Conservation (phyloP, 2,113 vertebrate species). For the Lophochroa leadbeateri region DNA sequence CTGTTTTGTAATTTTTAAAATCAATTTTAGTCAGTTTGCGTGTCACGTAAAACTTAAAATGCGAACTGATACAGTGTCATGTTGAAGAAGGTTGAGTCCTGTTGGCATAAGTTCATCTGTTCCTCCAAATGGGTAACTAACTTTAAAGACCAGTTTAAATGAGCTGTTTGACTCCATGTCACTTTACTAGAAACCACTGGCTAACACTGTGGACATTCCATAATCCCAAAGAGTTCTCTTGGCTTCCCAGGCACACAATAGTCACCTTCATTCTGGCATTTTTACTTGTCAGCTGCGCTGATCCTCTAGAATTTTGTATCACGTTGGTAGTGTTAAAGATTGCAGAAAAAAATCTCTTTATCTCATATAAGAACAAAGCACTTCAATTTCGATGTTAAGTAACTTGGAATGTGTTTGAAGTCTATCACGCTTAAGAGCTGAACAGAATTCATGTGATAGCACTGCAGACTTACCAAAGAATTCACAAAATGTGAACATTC, state of each 20-base stretch:
- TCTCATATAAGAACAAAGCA: neutral
- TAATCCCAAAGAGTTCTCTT: neutral
- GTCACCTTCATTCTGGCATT: slow-evolving; percentile 25
- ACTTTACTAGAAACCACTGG: neutral
- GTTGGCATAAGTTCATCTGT: neutral
- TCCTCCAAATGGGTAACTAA: neutral
- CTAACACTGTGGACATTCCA: neutral
- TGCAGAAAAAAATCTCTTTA: neutral
- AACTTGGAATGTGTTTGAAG: slow-evolving; percentile 26
- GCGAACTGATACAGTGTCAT: neutral
- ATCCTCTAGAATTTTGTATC: slow-evolving; percentile 21
- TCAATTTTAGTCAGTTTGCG: neutral
- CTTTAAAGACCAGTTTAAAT: neutral
- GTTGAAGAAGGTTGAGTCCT: neutral
- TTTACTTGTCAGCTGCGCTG: neutral
- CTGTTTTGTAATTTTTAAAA: neutral
- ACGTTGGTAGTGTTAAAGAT: neutral
- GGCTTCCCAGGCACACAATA: slow-evolving; percentile 1
- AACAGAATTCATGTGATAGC: neutral
- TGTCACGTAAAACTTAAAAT: neutral
- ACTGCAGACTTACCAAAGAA: neutral
- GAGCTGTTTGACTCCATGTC: neutral
- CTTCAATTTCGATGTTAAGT: neutral
- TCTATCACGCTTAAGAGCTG: slow-evolving; percentile 26
- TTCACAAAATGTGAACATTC: neutral